Base-by-base conservation (phyloP, 1,140 invertebrate species). In the Geopemphigus sp. region DNA sequence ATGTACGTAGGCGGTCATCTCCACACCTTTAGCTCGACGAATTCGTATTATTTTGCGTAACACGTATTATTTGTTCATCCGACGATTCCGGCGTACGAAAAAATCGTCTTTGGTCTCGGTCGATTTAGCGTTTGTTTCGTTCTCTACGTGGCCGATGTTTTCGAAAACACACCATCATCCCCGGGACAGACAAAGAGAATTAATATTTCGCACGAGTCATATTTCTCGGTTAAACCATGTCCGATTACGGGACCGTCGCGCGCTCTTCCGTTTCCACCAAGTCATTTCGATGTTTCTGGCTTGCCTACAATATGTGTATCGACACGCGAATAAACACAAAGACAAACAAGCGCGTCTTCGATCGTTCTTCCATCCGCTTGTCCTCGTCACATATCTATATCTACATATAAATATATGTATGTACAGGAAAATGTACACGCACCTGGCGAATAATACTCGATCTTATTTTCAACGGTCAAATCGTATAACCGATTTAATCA, bases 161-260 rank as follows among this genome's bases (percentile, higher is more conserved):
- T 8, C 32, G 32, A 26, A 50, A 50, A 70, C 45, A 53, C 15
- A 26, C 1, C 24, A 15, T 59, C 24, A 12, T 59, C 24, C 12
- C 11, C 6, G 24, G 22, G 0, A 47, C 64, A 53, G 0, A 47
- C 64, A 53, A 53, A 70, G 22, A 17, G 22, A 50, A 70, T 70
- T 70, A 45, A 68, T 47, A 24, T 70, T 70, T 50, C 17, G 1
- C 5, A 70, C 14, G 24, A 70, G 45, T 70, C 66, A 53, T 64
- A 64, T 70, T n/a, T 29, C 14, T 45, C 8, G 1, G 22, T 15
- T 68, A 17, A 50, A 24, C n/a, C 12, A 50, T 68, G 47, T 47
- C 64, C 24, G 64, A 47, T 68, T 22, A 14, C 63, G 29, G 29
- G 17, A 17, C 29, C 10, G 5, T 19, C 29, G 17, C 29, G 6